Conservation (phyloP, 1,140 invertebrate genomes). For the Pseudomyrmex pallidus region DNA sequence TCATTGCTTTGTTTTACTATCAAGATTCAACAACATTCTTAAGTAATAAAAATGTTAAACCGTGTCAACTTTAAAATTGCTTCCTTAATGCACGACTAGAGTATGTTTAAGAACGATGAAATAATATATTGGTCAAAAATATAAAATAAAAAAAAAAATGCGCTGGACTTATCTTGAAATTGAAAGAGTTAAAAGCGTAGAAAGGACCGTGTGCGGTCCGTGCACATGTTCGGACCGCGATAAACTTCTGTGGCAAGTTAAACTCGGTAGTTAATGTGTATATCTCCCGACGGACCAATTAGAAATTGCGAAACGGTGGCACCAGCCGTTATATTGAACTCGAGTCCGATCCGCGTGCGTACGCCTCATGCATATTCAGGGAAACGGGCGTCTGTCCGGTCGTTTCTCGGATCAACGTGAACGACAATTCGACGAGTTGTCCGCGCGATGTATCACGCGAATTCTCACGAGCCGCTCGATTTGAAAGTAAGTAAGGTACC, state of each 20-base stretch:
- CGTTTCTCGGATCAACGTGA: constrained; percentile 26
- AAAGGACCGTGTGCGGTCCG: neutral
- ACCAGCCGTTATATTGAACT: neutral
- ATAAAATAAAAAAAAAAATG: too few species aligned
- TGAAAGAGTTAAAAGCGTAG: neutral
- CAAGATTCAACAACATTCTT: too few species aligned
- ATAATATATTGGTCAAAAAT: too few species aligned
- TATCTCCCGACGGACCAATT: constrained; percentile 48
- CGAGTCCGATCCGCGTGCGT: constrained; percentile 25
- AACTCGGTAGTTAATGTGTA: constrained; percentile 11
- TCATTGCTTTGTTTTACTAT: too few species aligned
- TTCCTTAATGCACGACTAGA: too few species aligned
- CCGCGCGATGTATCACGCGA: constrained; percentile 62
- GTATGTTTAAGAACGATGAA: too few species aligned
- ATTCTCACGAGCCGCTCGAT: constrained; percentile 72
- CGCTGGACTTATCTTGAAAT: too few species aligned
- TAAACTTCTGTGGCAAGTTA: constrained; percentile 14
- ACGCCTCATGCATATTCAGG: constrained; percentile 67
- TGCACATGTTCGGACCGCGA: constrained; percentile 4
- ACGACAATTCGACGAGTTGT: constrained; percentile 61
- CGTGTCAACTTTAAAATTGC: too few species aligned
- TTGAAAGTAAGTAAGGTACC: constrained; percentile 72
- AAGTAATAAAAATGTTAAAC: too few species aligned
- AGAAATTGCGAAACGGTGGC: constrained; percentile 58
- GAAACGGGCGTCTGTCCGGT: constrained; percentile 10